These are phyloP conservation scores for Clivina fossor DNA, from an alignment of 2,888 invertebrate species.

Conservation along the genomic window DNA sequence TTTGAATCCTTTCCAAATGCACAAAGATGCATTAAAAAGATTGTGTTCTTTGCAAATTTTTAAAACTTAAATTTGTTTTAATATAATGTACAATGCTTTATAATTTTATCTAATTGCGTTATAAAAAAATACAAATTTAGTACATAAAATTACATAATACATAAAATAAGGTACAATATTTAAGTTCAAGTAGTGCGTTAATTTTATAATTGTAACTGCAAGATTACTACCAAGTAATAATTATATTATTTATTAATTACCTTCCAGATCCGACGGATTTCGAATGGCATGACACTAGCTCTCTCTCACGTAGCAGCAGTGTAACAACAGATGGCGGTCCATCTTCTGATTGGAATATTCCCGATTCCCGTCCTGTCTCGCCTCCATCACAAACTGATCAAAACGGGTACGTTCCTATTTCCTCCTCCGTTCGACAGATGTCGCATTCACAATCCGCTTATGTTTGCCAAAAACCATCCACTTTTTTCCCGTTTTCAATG, in stretches of 20 bases:
- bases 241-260: background rate
- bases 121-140: no score
- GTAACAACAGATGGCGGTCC: background rate
- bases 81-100: no score
- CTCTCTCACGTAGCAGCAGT: constrained; percentile 12
- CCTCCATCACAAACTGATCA: constrained; percentile 30
- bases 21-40: no score
- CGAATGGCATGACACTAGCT: constrained; percentile 17
- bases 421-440: constrained; percentile 34
- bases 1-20: no score
- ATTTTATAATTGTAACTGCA: no score
- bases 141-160: no score
- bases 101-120: no score
- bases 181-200: no score
- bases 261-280: constrained; percentile 26
- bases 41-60: no score
- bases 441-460: constrained; percentile 43
- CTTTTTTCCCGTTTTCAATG: constrained; percentile 25
- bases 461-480: constrained; percentile 25
- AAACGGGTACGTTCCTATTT: constrained; percentile 24
- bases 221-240: background rate
- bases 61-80: no score
- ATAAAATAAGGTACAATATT: no score
- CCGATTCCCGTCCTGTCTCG: constrained; percentile 27
- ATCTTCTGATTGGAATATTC: constrained; percentile 19